A percentile compares a stretch with the other conserved stretches of the same genome.
Conservation (phyloP, 2,888 invertebrate genomes). For the Gryllus longicercus region DNA sequence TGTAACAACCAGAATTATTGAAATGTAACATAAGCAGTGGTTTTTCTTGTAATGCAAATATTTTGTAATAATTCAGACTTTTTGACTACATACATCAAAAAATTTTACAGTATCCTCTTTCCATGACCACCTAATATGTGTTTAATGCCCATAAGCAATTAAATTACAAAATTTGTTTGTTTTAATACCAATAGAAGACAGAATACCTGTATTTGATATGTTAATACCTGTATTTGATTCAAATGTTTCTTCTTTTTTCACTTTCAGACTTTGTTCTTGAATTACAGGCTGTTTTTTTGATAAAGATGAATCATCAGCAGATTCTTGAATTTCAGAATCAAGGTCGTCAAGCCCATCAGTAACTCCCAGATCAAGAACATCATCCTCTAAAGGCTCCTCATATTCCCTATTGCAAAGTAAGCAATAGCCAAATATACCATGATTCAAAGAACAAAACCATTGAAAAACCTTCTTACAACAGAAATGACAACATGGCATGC, state of each 20-base stretch:
- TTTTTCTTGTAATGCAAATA: neutral
- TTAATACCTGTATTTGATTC: neutral
- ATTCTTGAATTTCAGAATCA: conserved; percentile 39
- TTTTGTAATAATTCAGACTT: neutral
- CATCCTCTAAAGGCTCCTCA: conserved; percentile 41
- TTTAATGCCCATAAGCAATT: neutral
- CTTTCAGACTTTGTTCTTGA: neutral
- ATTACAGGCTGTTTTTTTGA: neutral
- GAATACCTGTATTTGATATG: too few relatives aligned
- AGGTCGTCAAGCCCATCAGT: conserved; percentile 47
- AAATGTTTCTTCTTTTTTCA: conserved; percentile 1
- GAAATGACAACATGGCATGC: neutral
- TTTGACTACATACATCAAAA: neutral
- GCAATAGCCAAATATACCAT: neutral
- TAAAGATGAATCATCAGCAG: conserved; percentile 28
- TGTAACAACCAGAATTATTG: too few relatives aligned
- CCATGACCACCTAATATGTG: neutral
- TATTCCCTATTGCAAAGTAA: conserved; percentile 28
- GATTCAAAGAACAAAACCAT: neutral
- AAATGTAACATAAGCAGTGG: too few relatives aligned
- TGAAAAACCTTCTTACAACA: neutral
- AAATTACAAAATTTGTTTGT: too few relatives aligned
- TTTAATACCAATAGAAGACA: too few relatives aligned
- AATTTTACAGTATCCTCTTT: neutral
- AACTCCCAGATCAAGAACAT: conserved; percentile 49